Evolutionary conservation across 2,888 invertebrate species (phyloP).

Genomic region (Tipula lateralis): DNA sequence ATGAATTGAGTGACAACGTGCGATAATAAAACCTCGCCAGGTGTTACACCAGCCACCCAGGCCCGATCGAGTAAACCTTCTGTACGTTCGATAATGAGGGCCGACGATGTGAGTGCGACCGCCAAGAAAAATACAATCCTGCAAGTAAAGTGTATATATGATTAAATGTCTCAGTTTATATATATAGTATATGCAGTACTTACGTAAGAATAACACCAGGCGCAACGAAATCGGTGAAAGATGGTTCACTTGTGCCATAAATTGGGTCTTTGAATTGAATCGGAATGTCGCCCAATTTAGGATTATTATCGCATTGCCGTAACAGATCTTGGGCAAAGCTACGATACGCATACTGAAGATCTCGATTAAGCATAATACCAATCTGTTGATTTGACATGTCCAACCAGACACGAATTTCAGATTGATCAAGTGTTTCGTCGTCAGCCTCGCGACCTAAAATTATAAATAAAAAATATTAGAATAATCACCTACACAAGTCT

Average conservation of each 20-base stretch:
- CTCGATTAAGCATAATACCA: constrained; percentile 79
- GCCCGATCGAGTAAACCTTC: constrained; percentile 88
- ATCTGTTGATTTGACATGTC: constrained; percentile 97
- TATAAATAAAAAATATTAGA: not conserved
- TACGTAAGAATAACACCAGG: constrained; percentile 92
- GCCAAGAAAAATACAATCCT: constrained; percentile 96
- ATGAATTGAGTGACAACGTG: constrained; percentile 93
- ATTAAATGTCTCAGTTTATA: not conserved
- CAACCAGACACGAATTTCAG: constrained; percentile 82
- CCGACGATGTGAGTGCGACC: constrained; percentile 88
- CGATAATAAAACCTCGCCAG: constrained; percentile 86
- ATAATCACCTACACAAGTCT: not conserved
- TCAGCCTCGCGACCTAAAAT: constrained; percentile 66
- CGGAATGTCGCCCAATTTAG: constrained; percentile 81
- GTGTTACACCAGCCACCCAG: constrained; percentile 89
- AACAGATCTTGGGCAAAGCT: constrained; percentile 75
- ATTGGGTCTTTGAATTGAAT: constrained; percentile 85
- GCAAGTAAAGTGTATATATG: constrained; percentile 39
- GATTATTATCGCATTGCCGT: constrained; percentile 69
- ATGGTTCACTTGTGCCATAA: constrained; percentile 82
- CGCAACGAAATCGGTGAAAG: constrained; percentile 93
- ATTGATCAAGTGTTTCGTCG: constrained; percentile 79
- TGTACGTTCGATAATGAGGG: constrained; percentile 83
- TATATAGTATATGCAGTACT: constrained; percentile 41
- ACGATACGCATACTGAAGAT: constrained; percentile 79